Evolutionary conservation across 1,140 invertebrate species (phyloP).

Genomic region (Caenorhabditis tropicalis): DNA sequence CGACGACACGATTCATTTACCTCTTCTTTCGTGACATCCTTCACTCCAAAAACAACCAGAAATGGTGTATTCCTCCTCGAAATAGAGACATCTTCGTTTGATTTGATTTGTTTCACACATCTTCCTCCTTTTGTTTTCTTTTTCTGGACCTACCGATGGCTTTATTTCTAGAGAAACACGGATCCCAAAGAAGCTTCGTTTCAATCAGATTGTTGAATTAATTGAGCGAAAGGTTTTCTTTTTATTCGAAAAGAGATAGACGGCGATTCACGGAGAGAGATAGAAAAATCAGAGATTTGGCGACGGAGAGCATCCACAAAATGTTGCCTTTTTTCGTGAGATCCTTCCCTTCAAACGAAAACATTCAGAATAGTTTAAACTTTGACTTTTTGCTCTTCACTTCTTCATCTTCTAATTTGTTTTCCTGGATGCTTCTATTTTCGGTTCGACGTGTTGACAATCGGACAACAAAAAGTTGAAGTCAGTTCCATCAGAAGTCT

Average conservation of each 20-base stretch:
- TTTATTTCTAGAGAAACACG: slow-evolving; percentile 2
- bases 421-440: not conserved
- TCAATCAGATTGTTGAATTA: slow-evolving; percentile 39
- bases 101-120: slow-evolving; percentile 44
- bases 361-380: not conserved
- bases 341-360: no score
- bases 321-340: not conserved
- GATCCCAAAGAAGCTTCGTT: not conserved
- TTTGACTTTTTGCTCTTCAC: slow-evolving; percentile 15
- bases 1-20: slow-evolving; percentile 21
- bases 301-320: not conserved
- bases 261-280: not conserved
- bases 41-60: slow-evolving; percentile 6
- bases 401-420: slow-evolving; percentile 1
- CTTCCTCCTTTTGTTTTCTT: not conserved
- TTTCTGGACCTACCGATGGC: not conserved
- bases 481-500: not conserved
- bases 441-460: slow-evolving; percentile 14
- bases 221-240: slow-evolving; percentile 21
- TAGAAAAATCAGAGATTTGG: not conserved
- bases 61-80: not conserved
- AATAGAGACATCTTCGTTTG: not conserved
- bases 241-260: not conserved
- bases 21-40: not conserved
- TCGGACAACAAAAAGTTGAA: slow-evolving; percentile 12